These are phyloP conservation scores for Calycopis cecrops DNA, from an alignment of 1,140 invertebrate species.

Conservation along the genomic window DNA sequence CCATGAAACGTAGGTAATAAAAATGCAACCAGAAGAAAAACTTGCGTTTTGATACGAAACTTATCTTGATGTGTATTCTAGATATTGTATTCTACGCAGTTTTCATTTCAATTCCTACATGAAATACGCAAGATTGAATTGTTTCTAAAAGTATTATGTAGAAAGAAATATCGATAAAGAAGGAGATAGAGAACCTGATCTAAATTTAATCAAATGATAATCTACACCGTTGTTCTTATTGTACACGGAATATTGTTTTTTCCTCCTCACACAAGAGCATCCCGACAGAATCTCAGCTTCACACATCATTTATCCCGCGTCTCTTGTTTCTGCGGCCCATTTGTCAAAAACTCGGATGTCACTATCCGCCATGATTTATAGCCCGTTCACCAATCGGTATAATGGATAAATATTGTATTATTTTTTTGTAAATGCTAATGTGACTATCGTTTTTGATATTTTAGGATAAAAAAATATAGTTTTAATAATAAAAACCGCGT, in stretches of 20 bases:
- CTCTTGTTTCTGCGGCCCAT: slow-evolving; percentile 55
- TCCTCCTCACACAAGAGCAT: slow-evolving; percentile 16
- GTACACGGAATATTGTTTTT: too few species aligned
- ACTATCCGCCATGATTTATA: slow-evolving; percentile 54
- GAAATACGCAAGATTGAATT: too few species aligned
- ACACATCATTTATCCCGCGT: slow-evolving; percentile 60
- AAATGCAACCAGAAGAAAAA: too few species aligned
- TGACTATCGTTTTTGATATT: slow-evolving; percentile 29
- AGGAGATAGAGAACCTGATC: too few species aligned
- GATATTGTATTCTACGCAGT: too few species aligned
- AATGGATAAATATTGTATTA: slow-evolving; percentile 69
- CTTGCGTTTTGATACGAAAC: too few species aligned
- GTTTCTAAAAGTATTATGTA: too few species aligned
- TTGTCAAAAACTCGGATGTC: slow-evolving; percentile 67
- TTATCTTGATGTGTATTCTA: too few species aligned
- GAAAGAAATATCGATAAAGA: too few species aligned
- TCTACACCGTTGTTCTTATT: slow-evolving; percentile 15
- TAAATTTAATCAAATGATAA: background rate
- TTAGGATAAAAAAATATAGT: background rate
- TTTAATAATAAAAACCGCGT: too few species aligned
- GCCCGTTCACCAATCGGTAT: slow-evolving; percentile 51
- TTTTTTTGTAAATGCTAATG: slow-evolving; percentile 41
- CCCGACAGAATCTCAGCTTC: slow-evolving; percentile 32
- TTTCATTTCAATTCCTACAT: too few species aligned
- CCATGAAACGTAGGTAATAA: too few species aligned